Base-by-base conservation (phyloP, 2,888 invertebrate genomes). In the Leptinotarsa rubiginosa region DNA sequence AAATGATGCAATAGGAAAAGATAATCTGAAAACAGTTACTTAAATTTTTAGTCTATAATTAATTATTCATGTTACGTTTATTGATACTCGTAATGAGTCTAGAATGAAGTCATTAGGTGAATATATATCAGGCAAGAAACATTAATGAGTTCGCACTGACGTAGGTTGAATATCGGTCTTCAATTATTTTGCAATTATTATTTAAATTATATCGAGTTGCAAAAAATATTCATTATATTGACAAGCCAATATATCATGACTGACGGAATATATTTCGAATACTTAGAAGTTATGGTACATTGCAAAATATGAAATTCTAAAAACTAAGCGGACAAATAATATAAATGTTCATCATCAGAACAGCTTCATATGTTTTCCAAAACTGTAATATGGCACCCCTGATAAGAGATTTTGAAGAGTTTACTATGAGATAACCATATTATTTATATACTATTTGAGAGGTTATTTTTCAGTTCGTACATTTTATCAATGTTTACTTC, bases 111-210 rank as follows among this genome's bases (percentile, higher is more conserved):
- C n/a, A 62, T 62, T 62, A 62, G 16, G 41, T 41, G 62, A 69
- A 47, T 69, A 47, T 47, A 59, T 56, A 56, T 69, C 56, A 47
- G 47, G 20, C 69, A 47, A 56, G 62, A 62, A 62, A 31, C 62
- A 62, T 62, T 62, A 62, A 62, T 62, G 41, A 62, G 25, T n/a
- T 62, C 20, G 1, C 16, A 47, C 73, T 80, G 80, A 80, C 78
- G 77, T 70, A 75, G 73, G 77, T 73, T 78, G 70, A 41, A 71
- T 76, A 76, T 78, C 74, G 73, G 68, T 72, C 56, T 49, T 52
- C 50, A 64, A 66, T 70, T 75, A 65, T 71, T 69, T 71, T 49
- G 71, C 74, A 69, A 75, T 65, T 49, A 54, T 62, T 62, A 62
- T 62, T 62, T 67, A 47, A 67, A 70, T 66, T 18, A 67, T 47